Conservation (phyloP, 2,113 vertebrate genomes). For the Pelodiscus sinensis region DNA sequence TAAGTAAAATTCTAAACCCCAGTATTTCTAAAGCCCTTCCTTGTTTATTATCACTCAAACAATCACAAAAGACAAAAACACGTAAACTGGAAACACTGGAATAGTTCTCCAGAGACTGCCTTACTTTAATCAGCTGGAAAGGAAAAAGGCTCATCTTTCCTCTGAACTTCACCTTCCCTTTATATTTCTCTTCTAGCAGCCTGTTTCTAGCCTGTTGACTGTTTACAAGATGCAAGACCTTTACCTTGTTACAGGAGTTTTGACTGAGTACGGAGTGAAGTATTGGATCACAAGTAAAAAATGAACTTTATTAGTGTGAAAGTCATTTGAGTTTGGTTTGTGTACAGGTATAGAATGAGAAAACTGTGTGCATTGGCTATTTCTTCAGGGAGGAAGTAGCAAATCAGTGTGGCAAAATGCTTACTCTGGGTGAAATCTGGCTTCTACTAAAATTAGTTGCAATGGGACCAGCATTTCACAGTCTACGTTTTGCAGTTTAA, state of each 20-base stretch:
- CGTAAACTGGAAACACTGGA: accelerated
- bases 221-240: neutral
- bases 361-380: neutral
- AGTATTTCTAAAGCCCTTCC: neutral
- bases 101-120: neutral
- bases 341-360: neutral
- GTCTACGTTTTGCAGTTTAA: neutral
- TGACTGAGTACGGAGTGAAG: neutral
- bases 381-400: neutral
- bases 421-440: neutral
- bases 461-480: neutral
- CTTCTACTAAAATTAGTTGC: neutral
- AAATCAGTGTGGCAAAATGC: neutral
- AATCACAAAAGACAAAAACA: neutral
- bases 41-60: neutral
- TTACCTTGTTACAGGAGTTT: neutral
- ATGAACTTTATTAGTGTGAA: neutral
- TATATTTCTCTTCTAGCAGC: neutral
- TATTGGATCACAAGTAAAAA: neutral
- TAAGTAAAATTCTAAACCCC: neutral
- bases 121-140: neutral
- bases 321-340: neutral
- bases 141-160: neutral
- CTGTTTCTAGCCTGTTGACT: neutral
- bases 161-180: accelerated